Evolutionary conservation across 2,888 invertebrate genomes (phyloP), one percentile per base, ranked within the genome.

Genomic region (Philaethria dido): DNA sequence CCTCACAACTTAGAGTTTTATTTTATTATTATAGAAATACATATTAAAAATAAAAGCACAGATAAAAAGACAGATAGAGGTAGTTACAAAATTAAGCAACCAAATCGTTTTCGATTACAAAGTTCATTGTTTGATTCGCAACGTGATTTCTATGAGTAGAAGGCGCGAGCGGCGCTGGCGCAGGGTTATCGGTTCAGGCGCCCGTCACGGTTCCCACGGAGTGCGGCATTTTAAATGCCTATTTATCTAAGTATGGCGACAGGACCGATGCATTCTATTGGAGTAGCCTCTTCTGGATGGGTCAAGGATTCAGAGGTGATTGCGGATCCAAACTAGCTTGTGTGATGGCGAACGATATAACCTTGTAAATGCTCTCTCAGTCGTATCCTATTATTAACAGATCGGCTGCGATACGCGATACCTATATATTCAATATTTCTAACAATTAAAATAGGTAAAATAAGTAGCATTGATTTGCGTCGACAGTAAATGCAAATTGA

Each of bases 211-310:
- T 92, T 92, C 92, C 91, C 92, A 92, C 92, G 92, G 83, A 80
- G 80, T 87, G 80, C 84, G 91, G 88, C 84, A 91, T 92, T 89
- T 91, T 90, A 92, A 89, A 91, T 92, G 89, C 91, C 89, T 92
- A 91, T 87, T 87, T 88, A 86, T 87, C 82, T 87, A 86, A 76
- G 81, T 85, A 84, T 85, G 85, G 91, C 83, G 91, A 91, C 91
- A 91, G 91, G 88, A 89, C 85, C 78, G 82, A 80, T 85, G 84
- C 87, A 88, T 88, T 88, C 85, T 84, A 85, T 77, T 82, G 79
- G 85, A 89, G 89, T 89, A 90, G 89, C 88, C 89, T 90, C 90
- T 90, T 87, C 92, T 88, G 89, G 92, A 92, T 92, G 90, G 92
- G 92, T 92, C 92, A 92, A 92, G 92, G 92, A 90, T 92, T 79